Evolutionary conservation across 2,113 vertebrate genomes (phyloP).

Genomic region (Mustela lutreola): DNA sequence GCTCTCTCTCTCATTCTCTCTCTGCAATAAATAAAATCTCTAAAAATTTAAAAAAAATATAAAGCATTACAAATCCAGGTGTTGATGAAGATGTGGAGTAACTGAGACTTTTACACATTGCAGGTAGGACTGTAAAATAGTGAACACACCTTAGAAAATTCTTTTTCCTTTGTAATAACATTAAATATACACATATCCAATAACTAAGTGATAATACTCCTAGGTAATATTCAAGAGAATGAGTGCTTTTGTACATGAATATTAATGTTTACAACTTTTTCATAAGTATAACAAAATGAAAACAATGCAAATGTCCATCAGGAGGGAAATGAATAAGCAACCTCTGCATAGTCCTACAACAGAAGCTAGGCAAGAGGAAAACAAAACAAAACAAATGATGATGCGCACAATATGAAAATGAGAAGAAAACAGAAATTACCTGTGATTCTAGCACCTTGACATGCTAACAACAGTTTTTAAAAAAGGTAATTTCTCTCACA

Average conservation of each 20-base stretch:
- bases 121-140: background rate
- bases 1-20: too few species aligned
- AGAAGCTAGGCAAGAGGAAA: background rate
- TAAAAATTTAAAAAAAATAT: too few species aligned
- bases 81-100: background rate
- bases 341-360: background rate
- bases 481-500: background rate
- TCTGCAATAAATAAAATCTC: background rate
- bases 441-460: background rate
- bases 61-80: background rate
- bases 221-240: background rate
- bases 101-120: background rate
- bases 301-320: background rate
- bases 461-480: background rate
- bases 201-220: background rate
- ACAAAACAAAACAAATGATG: background rate
- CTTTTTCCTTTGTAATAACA: background rate
- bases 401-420: background rate
- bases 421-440: background rate
- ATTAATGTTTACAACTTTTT: background rate
- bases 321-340: background rate
- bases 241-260: background rate
- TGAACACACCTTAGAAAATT: background rate
- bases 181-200: background rate
- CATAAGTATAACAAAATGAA: background rate